These are phyloP conservation scores for Dicentrarchus labrax DNA, from an alignment of 2,113 vertebrate genomes.

Conservation along the genomic window DNA sequence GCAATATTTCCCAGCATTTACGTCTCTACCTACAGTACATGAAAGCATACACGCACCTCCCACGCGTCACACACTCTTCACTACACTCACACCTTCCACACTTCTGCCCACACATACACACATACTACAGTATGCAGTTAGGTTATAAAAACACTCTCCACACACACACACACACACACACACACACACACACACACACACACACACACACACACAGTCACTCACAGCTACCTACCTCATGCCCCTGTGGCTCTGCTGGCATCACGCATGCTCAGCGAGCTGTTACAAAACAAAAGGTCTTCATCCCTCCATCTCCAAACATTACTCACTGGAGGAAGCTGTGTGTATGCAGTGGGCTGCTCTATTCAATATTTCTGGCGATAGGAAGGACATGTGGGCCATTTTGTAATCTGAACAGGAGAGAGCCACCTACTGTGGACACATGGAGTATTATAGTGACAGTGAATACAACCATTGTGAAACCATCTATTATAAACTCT, in stretches of 20 bases:
- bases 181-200: conserved; percentile 23
- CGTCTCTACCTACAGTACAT: conserved; percentile 22
- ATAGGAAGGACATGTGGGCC: conserved; percentile 48
- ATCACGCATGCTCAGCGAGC: conserved; percentile 64
- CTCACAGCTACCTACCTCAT: conserved; percentile 61
- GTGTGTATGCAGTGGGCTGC: conserved; percentile 34
- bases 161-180: conserved; percentile 42
- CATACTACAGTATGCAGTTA: conserved; percentile 41
- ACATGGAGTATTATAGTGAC: conserved; percentile 22
- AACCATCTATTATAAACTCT: conserved; percentile 12
- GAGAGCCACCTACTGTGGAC: conserved; percentile 49
- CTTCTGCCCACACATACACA: conserved; percentile 69
- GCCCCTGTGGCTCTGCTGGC: conserved; percentile 61
- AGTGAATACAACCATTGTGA: conserved; percentile 24
- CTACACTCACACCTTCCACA: conserved; percentile 69
- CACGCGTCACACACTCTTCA: conserved; percentile 68
- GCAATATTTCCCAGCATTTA: conserved; percentile 25
- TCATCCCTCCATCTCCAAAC: conserved; percentile 54
- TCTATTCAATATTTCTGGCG: conserved; percentile 46
- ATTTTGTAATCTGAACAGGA: conserved; percentile 40
- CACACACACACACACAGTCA: conserved; percentile 32
- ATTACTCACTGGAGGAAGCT: conserved; percentile 66
- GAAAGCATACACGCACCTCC: conserved; percentile 53
- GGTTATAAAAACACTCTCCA: conserved; percentile 48
- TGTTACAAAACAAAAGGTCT: conserved; percentile 77